Conservation (phyloP, 2,113 vertebrate species). For the Dicerorhinus sumatrensis region DNA sequence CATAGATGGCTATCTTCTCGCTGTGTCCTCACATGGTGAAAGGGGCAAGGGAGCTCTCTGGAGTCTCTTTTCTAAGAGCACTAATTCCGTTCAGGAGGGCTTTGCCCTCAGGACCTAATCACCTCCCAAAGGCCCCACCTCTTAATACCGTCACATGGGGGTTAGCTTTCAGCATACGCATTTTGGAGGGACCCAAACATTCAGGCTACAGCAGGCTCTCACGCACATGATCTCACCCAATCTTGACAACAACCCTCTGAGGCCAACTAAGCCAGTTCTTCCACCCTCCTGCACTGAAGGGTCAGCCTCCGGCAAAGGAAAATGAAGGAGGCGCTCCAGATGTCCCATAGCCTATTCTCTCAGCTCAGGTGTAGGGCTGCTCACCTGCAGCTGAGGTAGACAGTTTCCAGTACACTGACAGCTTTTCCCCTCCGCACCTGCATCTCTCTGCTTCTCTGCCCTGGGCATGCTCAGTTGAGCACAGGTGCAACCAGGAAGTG, state of each 20-base stretch:
- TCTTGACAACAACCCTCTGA: background rate
- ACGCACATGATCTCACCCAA: background rate
- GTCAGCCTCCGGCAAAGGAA: slow-evolving; percentile 5
- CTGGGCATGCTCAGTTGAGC: background rate
- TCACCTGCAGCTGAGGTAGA: background rate
- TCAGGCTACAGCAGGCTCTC: background rate
- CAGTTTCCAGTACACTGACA: background rate
- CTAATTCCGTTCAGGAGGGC: background rate
- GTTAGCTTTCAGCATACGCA: background rate
- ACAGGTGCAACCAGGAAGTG: background rate
- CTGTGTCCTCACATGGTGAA: background rate
- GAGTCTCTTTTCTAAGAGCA: background rate
- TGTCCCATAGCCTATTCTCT: background rate
- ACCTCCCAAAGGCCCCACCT: background rate
- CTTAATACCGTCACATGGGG: background rate
- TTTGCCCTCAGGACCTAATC: background rate
- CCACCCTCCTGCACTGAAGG: background rate
- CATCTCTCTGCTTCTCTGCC: background rate
- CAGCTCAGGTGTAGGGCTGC: background rate
- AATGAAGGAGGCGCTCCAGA: slow-evolving; percentile 16
- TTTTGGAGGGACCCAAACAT: background rate
- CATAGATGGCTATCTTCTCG: too few relatives aligned
- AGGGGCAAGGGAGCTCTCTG: background rate
- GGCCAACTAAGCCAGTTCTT: background rate
- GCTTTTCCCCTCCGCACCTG: background rate